Evolutionary conservation across 2,113 vertebrate species (phyloP), one percentile per base, ranked within the genome.

Genomic region (Sakesphorus luctuosus): DNA sequence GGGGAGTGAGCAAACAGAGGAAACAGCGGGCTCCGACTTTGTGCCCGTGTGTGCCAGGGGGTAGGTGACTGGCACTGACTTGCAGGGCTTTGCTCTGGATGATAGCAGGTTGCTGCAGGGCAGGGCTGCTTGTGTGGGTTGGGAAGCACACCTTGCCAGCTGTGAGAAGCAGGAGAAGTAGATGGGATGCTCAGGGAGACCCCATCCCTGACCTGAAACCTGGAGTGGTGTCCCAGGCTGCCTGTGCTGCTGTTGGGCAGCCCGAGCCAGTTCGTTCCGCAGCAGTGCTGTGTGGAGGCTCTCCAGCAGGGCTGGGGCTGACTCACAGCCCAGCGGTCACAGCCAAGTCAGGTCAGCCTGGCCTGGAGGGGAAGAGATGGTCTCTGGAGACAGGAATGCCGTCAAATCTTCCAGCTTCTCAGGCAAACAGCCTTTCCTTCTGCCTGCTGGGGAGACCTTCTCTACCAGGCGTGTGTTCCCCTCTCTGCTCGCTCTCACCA

Each of bases 301-400:
- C 81, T 81, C 40, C 84, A 87, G 88, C 82, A 3, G 0, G 40
- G 58, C 96, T 93, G 84, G 71, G 56, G 46, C 87, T 94, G 93
- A 96, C 93, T 96, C 87, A 97, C 38, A 69, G 94, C 21, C 1
- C 55, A 10, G 84, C 2, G 19, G 15, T 85, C 78, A 53, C 81
- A 90, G 93, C 91, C 92, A 93, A 96, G 91, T 85, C 87, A 35
- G 96, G 84, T 89, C 96, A 94, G 94, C 87, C 71, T 80, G 90
- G 90, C 82, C 94, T 93, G 66, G 35, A 86, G 87, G 87, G 80
- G 85, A 94, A 90, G 84, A 85, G 84, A 59, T 0, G 0, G 40
- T 88, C 95, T 71, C 92, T 83, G 68, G 93, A 67, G 96, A 74
- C 1, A 3, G 19, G 46, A 83, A 50, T 88, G 88, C 85, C 9